phyloP scores from a whole-genome alignment of 2,888 invertebrate species.

The Diadegma fenestrale region DNA sequence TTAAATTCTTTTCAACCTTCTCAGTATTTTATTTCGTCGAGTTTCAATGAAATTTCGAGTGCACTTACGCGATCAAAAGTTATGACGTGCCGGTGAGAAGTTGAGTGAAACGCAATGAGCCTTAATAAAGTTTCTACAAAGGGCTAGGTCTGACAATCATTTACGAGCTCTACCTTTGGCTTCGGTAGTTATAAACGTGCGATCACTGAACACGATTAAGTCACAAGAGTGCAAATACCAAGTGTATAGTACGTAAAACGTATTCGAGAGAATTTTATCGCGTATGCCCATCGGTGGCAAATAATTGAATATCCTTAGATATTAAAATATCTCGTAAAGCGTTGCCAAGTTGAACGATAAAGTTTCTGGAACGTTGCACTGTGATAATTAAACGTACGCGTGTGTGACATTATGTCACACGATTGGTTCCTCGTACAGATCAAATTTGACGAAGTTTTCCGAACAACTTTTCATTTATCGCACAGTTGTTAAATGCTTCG shows the following conservation, averaged over 20 bases:
- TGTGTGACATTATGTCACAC: neutral
- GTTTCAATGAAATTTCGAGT: neutral
- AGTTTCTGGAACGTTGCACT: neutral
- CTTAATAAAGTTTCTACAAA: neutral
- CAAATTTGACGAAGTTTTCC: neutral
- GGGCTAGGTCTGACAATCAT: neutral
- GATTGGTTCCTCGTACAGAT: neutral
- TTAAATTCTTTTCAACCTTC: neutral
- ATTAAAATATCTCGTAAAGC: neutral
- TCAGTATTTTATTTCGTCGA: neutral
- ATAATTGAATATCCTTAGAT: slow-evolving; percentile 13
- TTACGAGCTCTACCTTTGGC: slow-evolving; percentile 2
- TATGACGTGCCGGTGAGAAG: neutral
- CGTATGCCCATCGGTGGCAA: slow-evolving; percentile 3
- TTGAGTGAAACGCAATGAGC: neutral
- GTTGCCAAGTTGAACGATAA: neutral
- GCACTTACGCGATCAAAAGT: neutral
- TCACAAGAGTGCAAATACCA: neutral
- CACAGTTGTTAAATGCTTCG: neutral
- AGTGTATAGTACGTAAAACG: neutral
- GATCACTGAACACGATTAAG: neutral
- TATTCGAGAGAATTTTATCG: slow-evolving; percentile 10
- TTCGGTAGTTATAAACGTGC: neutral
- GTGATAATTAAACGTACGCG: neutral
- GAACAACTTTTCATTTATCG: neutral